These are phyloP conservation scores for Pachliopta kotzebuea DNA, from an alignment of 2,888 invertebrate genomes.

Conservation along the genomic window DNA sequence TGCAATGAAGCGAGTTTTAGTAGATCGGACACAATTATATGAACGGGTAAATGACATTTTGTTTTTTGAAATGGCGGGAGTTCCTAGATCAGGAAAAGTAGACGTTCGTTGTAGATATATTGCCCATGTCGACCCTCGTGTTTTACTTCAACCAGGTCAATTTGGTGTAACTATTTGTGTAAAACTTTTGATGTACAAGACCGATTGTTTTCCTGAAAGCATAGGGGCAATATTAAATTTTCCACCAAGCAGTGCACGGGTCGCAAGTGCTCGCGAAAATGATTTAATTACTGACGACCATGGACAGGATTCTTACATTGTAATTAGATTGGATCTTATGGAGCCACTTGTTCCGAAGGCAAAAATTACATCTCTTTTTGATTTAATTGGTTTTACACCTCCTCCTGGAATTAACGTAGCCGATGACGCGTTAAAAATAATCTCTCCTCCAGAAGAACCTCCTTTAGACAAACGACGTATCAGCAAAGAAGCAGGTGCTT, in stretches of 20 bases:
- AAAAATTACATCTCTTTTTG: slow-evolving; percentile 51
- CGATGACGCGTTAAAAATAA: slow-evolving; percentile 46
- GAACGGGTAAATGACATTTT: slow-evolving; percentile 50
- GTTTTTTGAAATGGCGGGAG: slow-evolving; percentile 65
- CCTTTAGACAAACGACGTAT: slow-evolving; percentile 55
- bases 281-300: slow-evolving; percentile 51
- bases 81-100: slow-evolving; percentile 58
- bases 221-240: slow-evolving; percentile 54
- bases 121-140: slow-evolving; percentile 58
- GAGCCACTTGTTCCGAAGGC: slow-evolving; percentile 54
- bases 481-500: slow-evolving; percentile 62
- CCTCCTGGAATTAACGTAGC: slow-evolving; percentile 44
- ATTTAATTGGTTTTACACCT: slow-evolving; percentile 49
- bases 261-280: slow-evolving; percentile 47
- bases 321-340: slow-evolving; percentile 59
- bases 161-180: slow-evolving; percentile 52
- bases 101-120: slow-evolving; percentile 64
- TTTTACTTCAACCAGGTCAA: slow-evolving; percentile 59
- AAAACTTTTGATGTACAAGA: slow-evolving; percentile 51
- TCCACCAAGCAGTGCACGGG: slow-evolving; percentile 62
- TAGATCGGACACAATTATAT: slow-evolving; percentile 48
- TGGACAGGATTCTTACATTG: slow-evolving; percentile 54
- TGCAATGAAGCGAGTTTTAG: slow-evolving; percentile 61
- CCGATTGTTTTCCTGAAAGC: slow-evolving; percentile 47
- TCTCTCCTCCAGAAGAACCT: slow-evolving; percentile 46